Evolutionary conservation across 2,113 vertebrate species (phyloP).

Genomic region (Eubucco bourcierii): DNA sequence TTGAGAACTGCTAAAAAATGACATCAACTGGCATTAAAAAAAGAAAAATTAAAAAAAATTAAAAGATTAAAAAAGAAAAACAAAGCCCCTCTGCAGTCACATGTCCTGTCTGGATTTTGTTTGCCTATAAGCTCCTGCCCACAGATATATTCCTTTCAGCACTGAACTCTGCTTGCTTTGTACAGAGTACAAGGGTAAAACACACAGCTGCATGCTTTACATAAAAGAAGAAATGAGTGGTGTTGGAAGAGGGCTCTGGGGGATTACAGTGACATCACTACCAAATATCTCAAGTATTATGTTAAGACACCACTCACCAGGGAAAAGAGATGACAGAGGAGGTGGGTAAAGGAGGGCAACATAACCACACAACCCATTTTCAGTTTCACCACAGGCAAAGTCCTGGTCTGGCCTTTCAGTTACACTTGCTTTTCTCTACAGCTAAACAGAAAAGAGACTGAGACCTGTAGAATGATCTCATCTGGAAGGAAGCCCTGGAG

Average conservation of each 20-base stretch:
- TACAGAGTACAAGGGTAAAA: background rate
- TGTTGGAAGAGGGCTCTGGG: background rate
- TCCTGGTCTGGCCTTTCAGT: background rate
- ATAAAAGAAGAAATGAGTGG: background rate
- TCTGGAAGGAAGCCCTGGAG: background rate
- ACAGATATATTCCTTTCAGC: accelerated
- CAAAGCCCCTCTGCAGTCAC: background rate
- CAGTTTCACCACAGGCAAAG: background rate
- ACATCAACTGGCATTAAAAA: background rate
- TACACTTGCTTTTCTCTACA: background rate
- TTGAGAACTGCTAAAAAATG: background rate
- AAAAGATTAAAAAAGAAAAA: background rate
- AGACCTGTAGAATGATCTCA: background rate
- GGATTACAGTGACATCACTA: background rate
- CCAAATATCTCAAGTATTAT: background rate
- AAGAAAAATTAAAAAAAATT: too few relatives aligned
- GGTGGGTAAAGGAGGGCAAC: background rate
- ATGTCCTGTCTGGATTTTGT: background rate
- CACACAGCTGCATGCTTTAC: background rate
- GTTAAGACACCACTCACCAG: background rate
- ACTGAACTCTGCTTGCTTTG: background rate
- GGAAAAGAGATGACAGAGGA: background rate
- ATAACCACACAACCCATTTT: background rate
- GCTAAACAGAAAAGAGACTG: background rate
- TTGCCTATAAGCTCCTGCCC: background rate